These are phyloP conservation scores for Amblyjoppa fuscipennis DNA, from an alignment of 2,888 invertebrate genomes.

Conservation along the genomic window DNA sequence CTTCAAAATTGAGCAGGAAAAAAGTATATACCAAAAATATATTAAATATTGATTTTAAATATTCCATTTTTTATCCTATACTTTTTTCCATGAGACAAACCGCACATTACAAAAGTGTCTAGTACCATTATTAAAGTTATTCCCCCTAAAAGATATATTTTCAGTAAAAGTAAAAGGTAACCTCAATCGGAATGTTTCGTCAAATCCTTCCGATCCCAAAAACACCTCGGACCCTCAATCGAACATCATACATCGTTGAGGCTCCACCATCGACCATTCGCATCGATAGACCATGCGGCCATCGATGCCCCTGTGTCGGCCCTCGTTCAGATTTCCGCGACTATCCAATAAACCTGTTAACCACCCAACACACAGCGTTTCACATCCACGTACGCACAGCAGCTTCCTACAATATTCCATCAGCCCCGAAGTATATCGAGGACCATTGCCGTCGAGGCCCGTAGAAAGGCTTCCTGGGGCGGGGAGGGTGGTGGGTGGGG, in stretches of 20 bases:
- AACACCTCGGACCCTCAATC: background rate
- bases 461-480: slow-evolving; percentile 28
- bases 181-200: no score
- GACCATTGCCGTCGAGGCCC: slow-evolving; percentile 35
- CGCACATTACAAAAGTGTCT: no score
- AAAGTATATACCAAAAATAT: no score
- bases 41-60: no score
- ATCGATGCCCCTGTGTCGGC: background rate
- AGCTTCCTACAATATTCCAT: slow-evolving; percentile 11
- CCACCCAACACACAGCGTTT: background rate
- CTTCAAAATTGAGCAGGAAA: no score
- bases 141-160: no score
- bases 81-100: no score
- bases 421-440: slow-evolving; percentile 13
- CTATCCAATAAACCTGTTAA: slow-evolving; percentile 11
- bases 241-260: background rate
- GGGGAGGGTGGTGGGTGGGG: background rate
- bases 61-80: no score
- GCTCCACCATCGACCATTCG: background rate
- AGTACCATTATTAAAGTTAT: no score
- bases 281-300: background rate
- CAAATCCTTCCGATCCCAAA: no score
- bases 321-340: background rate
- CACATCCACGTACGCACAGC: background rate
- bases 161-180: no score